phyloP scores from a whole-genome alignment of 2,797 vertebrate genomes.

The Bufotes viridis region DNA sequence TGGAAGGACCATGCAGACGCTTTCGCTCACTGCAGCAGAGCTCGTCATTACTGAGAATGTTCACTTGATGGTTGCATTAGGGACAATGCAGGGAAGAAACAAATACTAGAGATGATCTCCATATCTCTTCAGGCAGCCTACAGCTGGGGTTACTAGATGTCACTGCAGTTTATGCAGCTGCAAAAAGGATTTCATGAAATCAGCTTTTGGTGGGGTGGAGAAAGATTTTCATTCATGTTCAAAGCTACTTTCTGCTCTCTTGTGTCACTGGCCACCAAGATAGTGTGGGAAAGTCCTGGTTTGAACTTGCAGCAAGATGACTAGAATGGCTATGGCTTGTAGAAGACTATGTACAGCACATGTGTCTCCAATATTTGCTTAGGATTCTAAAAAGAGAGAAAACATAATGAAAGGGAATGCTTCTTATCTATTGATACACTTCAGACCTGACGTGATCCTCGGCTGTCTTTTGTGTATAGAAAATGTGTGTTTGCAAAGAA shows the following conservation, averaged over 20 bases:
- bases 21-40: neutral
- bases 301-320: slow-evolving; percentile 49
- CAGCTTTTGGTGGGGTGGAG: slow-evolving; percentile 9
- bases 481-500: slow-evolving; percentile 39
- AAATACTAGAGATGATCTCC: neutral
- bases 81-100: neutral
- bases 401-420: slow-evolving; percentile 35
- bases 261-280: slow-evolving; percentile 40
- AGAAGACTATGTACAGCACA: slow-evolving; percentile 26
- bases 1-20: neutral
- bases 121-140: neutral
- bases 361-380: slow-evolving; percentile 42
- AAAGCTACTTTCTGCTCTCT: slow-evolving; percentile 35
- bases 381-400: slow-evolving; percentile 24
- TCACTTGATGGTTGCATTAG: neutral
- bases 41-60: neutral
- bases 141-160: slow-evolving; percentile 24
- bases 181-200: slow-evolving; percentile 12
- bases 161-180: slow-evolving; percentile 48
- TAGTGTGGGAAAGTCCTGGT: slow-evolving; percentile 52
- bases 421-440: slow-evolving; percentile 42
- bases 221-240: slow-evolving; percentile 44
- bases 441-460: slow-evolving; percentile 34
- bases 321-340: slow-evolving; percentile 13
- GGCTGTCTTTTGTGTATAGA: slow-evolving; percentile 27